Evolutionary conservation across 2,888 invertebrate genomes (phyloP).

Genomic region (Idaea biselata): DNA sequence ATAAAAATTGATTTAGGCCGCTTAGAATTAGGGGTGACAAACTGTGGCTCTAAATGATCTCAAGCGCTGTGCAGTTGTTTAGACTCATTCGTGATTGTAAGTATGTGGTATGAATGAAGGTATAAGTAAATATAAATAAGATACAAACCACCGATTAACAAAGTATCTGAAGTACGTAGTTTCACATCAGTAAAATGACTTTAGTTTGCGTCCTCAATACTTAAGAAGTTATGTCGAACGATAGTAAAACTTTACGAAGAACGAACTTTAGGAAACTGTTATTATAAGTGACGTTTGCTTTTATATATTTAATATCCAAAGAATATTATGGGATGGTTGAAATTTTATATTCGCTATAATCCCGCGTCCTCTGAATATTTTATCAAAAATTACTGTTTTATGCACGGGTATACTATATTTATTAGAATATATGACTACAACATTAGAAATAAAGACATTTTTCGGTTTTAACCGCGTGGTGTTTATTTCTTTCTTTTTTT

Average conservation of each 20-base stretch:
- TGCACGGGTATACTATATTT: neutral
- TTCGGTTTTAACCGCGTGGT: no score
- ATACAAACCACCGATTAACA: neutral
- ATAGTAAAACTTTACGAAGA: conserved; percentile 10
- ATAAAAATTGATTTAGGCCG: no score
- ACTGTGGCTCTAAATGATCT: no score
- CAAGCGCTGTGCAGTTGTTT: no score
- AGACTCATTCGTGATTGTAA: no score
- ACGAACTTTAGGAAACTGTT: conserved; percentile 17
- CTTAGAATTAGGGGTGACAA: no score
- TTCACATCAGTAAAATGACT: neutral
- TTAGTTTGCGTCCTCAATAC: neutral
- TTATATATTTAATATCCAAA: conserved; percentile 2
- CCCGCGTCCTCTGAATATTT: neutral
- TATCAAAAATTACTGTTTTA: neutral
- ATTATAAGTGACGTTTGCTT: conserved; percentile 11
- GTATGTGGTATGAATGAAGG: no score
- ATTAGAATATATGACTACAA: neutral
- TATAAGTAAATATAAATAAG: neutral
- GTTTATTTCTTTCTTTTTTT: neutral
- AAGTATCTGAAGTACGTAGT: neutral
- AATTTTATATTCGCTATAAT: conserved; percentile 1
- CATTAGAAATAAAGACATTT: no score
- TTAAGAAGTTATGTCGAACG: conserved; percentile 3
- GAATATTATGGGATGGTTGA: conserved; percentile 4